Evolutionary conservation across 1,140 invertebrate species (phyloP), one percentile per base, ranked within the genome.

Genomic region (Oedothorax gibbosus): DNA sequence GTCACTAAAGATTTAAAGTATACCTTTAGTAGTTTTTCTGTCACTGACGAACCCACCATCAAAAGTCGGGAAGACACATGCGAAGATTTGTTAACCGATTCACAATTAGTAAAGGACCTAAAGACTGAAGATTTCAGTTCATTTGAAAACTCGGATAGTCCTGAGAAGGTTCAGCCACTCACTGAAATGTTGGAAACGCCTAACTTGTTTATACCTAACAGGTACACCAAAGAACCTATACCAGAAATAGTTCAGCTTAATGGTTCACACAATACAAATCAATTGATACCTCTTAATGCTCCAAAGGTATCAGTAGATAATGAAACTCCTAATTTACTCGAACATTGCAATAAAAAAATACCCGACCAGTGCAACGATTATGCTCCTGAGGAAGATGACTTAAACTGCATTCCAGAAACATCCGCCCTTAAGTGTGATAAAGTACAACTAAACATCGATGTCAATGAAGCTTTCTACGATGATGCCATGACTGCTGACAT

Each of bases 401-500:
- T 53, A 12, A 60, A 18, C 49, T 18, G 10, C 21, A 18, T 20
- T 2, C 10, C 10, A 18, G 50, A 51, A 71, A 51, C 21, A 7
- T 68, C 14, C 50, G 69, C 4, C 15, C 10, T 11, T n/a, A 51
- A 15, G 0, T 35, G 9, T n/a, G 15, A 21, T 53, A n/a, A 15
- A n/a, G 15, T 50, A 11, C 7, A 51, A 50, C 49, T 53, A 51
- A 72, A 18, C 53, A n/a, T 54, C n/a, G 69, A 72, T 72, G 15
- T 1, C 8, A 18, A 51, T 51, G 49, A 75, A 21, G 20, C 6
- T 20, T 60, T 75, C 9, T 53, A 18, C n/a, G n/a, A 21, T 75
- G 72, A 75, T 75, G 72, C 54, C 15, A 15, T 57, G 7, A 75
- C 72, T n/a, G 72, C 72, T 7, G 72, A 75, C 9, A 57, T 75